These are phyloP conservation scores for Mesaphorura yosii DNA, from an alignment of 1,140 invertebrate species.

Conservation along the genomic window DNA sequence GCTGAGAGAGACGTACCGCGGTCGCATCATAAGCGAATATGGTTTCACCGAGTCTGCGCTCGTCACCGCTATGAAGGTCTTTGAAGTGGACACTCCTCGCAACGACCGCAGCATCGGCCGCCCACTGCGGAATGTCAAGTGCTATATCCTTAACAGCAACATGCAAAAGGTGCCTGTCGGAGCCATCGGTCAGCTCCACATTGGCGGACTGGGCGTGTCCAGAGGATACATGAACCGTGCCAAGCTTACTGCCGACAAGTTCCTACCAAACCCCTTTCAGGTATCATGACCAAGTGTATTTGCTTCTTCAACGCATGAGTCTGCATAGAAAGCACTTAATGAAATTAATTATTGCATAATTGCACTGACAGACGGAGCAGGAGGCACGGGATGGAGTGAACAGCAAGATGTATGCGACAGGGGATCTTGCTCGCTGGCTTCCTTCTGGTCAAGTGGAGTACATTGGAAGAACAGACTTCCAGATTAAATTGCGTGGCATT, in stretches of 20 bases:
- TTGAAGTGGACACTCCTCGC: background rate
- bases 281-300: background rate
- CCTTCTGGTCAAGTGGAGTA: constrained; percentile 6
- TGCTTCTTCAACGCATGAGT: background rate
- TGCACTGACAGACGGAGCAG: background rate
- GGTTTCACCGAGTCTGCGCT: constrained; percentile 10
- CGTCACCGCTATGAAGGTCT: constrained; percentile 1
- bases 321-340: too few species aligned
- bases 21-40: constrained; percentile 3
- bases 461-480: constrained; percentile 2
- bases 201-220: constrained; percentile 5
- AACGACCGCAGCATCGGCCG: constrained; percentile 1
- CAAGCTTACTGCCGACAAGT: constrained; percentile 3
- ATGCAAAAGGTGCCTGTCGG: background rate
- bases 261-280: constrained; percentile 6
- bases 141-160: constrained; percentile 1
- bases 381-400: too few species aligned
- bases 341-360: too few species aligned
- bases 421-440: background rate
- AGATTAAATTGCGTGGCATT: constrained; percentile 10
- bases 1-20: background rate
- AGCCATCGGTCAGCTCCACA: constrained; percentile 4
- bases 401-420: background rate
- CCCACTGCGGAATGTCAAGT: constrained; percentile 5
- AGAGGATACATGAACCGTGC: constrained; percentile 3